Percentiles rank a stretch among this genome's conserved stretches.
phyloP scores from a whole-genome alignment of 2,113 vertebrate species.

The Colaptes auratus region DNA sequence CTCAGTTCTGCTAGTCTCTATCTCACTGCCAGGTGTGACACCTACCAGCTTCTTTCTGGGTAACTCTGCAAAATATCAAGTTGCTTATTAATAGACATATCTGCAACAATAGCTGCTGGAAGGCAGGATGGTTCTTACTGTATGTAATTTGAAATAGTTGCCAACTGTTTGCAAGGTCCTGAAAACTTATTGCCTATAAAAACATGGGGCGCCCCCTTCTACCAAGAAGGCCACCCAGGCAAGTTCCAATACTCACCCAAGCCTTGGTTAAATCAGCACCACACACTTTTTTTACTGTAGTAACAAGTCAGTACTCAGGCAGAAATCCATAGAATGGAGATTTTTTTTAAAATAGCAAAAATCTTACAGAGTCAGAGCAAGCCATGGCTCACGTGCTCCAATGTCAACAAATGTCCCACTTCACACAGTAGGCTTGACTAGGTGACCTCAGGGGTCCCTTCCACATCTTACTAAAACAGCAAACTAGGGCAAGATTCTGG shows the following conservation, averaged over 20 bases:
- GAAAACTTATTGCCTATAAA: background rate
- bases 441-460: background rate
- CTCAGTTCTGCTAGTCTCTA: background rate
- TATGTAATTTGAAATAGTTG: background rate
- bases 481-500: background rate
- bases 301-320: background rate
- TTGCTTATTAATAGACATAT: background rate
- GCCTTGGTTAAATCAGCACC: background rate
- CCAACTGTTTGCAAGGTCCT: background rate
- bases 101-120: background rate
- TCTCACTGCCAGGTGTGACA: background rate
- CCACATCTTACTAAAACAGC: background rate
- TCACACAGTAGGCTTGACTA: background rate
- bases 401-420: background rate
- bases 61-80: background rate
- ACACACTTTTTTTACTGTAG: background rate
- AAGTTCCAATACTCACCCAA: background rate
- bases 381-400: background rate
- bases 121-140: background rate
- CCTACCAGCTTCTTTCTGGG: background rate
- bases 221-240: background rate
- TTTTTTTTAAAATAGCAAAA: background rate
- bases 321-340: rapidly evolving
- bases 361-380: background rate
- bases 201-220: background rate